These are phyloP conservation scores for Leucophenga maculata DNA, from an alignment of 2,888 invertebrate genomes.

Conservation along the genomic window DNA sequence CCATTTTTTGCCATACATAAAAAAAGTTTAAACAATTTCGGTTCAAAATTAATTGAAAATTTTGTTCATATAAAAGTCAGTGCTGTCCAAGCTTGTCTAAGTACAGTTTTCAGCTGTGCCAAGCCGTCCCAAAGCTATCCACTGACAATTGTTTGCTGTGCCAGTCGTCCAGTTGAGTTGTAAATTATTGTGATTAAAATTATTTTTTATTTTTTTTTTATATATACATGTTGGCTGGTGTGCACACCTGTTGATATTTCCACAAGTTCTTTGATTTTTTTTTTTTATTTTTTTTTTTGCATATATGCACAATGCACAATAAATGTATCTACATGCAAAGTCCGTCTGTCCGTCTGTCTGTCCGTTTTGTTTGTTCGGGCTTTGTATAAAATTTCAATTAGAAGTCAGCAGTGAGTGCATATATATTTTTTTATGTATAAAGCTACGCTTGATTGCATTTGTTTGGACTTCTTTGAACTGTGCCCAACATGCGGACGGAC, in stretches of 20 bases:
- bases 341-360: neutral
- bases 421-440: no score
- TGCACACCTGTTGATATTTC: slow-evolving; percentile 36
- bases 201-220: slow-evolving; percentile 14
- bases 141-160: no score
- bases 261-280: neutral
- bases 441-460: no score
- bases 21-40: no score
- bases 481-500: no score
- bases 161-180: slow-evolving; percentile 53
- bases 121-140: no score
- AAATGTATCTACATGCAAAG: neutral
- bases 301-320: slow-evolving; percentile 4
- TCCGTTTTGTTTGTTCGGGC: neutral
- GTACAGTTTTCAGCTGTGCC: no score
- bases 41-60: no score
- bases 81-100: no score
- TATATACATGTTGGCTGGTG: slow-evolving; percentile 10
- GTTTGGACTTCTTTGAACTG: no score
- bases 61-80: no score
- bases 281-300: slow-evolving; percentile 23
- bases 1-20: no score
- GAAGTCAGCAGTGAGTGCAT: neutral
- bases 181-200: slow-evolving; percentile 60
- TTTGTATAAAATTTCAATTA: slow-evolving; percentile 19